A percentile compares a stretch with the other conserved stretches of the same genome.
These are phyloP conservation scores for Ptilonorhynchus violaceus DNA, from an alignment of 2,113 vertebrate genomes.

Conservation along the genomic window DNA sequence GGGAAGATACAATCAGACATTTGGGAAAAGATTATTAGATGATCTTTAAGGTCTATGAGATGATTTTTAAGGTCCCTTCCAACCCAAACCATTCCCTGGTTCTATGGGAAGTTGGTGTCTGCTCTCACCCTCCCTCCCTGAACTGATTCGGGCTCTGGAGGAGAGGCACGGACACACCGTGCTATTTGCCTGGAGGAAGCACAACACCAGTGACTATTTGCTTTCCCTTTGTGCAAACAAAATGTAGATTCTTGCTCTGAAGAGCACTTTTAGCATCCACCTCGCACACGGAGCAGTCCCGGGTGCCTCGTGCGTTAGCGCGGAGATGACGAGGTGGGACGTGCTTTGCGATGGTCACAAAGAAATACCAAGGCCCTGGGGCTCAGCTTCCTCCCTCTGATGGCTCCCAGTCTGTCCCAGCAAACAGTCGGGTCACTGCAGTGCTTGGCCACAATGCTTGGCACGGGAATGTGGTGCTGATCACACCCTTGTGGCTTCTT, in stretches of 20 bases:
- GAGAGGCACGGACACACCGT: accelerated
- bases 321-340: background rate
- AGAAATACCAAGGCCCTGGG: background rate
- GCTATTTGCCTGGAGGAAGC: slow-evolving; percentile 19
- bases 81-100: background rate
- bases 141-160: background rate
- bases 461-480: background rate
- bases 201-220: slow-evolving; percentile 34
- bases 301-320: background rate
- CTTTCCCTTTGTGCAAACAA: slow-evolving; percentile 13
- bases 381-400: background rate
- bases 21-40: background rate
- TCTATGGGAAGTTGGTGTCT: background rate
- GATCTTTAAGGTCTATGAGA: background rate
- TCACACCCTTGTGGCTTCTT: slow-evolving; percentile 31
- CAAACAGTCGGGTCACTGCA: background rate
- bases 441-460: background rate
- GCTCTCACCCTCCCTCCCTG: background rate
- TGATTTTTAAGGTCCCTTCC: background rate
- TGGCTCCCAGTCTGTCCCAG: background rate
- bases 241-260: background rate
- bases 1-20: background rate
- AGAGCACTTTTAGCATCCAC: background rate
- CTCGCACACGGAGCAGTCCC: background rate
- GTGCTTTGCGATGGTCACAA: background rate